Evolutionary conservation across 2,797 vertebrate genomes (phyloP).

Genomic region (Channa striata): DNA sequence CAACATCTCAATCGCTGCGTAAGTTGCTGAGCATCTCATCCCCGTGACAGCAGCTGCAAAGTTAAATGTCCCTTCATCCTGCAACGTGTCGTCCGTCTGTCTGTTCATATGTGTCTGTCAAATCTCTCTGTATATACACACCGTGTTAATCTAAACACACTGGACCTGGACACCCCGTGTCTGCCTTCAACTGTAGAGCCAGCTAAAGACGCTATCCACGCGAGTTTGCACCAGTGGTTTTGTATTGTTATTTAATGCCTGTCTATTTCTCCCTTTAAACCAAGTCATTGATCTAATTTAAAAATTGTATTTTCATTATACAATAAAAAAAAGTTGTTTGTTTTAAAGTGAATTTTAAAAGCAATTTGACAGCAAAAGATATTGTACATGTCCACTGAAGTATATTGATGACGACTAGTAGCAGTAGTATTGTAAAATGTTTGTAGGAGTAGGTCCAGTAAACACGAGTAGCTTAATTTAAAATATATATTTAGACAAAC

Average conservation of each 20-base stretch:
- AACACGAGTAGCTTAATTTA: too few relatives aligned
- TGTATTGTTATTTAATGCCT: too few relatives aligned
- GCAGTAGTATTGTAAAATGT: neutral
- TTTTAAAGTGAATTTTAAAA: neutral
- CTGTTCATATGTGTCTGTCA: slow-evolving; percentile 19
- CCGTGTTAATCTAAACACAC: slow-evolving; percentile 14
- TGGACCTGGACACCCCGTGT: slow-evolving; percentile 4
- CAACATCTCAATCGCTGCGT: slow-evolving; percentile 96
- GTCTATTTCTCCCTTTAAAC: neutral
- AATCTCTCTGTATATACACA: slow-evolving; percentile 4
- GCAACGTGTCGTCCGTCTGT: neutral
- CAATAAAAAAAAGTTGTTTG: neutral
- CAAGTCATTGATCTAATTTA: neutral
- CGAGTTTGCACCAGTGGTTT: neutral
- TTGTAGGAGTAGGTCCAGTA: neutral
- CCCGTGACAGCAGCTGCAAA: slow-evolving; percentile 1
- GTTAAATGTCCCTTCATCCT: slow-evolving; percentile 4
- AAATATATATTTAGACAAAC: too few relatives aligned
- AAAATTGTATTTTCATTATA: neutral
- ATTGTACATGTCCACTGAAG: too few relatives aligned
- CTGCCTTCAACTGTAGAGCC: slow-evolving; percentile 1
- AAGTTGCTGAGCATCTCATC: slow-evolving; percentile 76
- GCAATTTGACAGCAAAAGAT: neutral
- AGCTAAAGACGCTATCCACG: slow-evolving; percentile 42
- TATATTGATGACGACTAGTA: neutral